Evolutionary conservation across 2,113 vertebrate species (phyloP).

Genomic region (Hiodon tergisus): DNA sequence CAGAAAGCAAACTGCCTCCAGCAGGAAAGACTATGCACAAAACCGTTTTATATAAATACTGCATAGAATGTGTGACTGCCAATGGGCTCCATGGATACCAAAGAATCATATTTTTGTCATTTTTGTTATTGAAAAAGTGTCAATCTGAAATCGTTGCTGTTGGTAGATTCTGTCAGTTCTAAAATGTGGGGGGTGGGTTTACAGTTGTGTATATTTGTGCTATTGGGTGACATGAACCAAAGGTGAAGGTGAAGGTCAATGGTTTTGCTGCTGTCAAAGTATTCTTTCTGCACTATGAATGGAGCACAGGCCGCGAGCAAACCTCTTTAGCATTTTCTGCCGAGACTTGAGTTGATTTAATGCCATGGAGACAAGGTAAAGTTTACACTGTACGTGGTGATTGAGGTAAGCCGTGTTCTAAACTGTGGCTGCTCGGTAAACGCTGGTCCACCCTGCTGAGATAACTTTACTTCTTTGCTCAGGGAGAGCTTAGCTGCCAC

Average conservation of each 20-base stretch:
- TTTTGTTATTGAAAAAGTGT: neutral
- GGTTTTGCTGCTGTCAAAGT: neutral
- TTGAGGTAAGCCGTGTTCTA: neutral
- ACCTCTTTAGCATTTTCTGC: neutral
- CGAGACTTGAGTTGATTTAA: constrained; percentile 1
- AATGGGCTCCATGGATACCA: neutral
- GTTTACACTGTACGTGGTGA: neutral
- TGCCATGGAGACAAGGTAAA: neutral
- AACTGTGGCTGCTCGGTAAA: neutral
- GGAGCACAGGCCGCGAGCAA: neutral
- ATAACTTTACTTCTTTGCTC: neutral
- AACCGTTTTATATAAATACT: constrained; percentile 5
- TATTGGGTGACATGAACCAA: neutral
- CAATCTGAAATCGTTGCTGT: neutral
- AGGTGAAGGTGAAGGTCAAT: neutral
- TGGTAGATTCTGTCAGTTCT: no score
- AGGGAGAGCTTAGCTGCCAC: neutral
- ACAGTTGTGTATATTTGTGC: neutral
- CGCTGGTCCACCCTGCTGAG: neutral
- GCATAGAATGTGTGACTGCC: constrained; percentile 2
- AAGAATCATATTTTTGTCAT: neutral
- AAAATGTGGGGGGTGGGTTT: neutral
- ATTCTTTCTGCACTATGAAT: neutral
- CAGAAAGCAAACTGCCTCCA: neutral
- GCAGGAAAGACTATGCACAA: constrained; percentile 2